Base-by-base conservation (phyloP, 2,888 invertebrate species). In the Stenurella melanura region DNA sequence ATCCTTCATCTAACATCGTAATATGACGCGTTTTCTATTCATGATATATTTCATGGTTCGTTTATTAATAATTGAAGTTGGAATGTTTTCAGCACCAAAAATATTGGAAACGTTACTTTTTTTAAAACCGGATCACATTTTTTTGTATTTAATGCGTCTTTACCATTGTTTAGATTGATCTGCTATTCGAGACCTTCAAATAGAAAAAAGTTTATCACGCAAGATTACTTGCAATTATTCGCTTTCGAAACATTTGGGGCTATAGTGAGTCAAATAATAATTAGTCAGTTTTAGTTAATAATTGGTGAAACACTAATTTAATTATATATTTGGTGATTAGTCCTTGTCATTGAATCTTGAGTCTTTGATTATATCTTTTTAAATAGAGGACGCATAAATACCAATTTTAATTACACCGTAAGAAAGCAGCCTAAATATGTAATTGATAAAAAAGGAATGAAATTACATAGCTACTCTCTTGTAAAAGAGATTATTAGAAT, bases 191-290 rank as follows among this genome's bases (percentile, higher is more conserved):
- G 72, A 72, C 72, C 72, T 72, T 72, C 72, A 63, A 21, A 30
- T 17, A 50, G n/a, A 72, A 70, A 70, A 70, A 70, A 70, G 21
- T 34, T 56, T 70, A 60, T 60, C 70, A 70, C 70, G 70, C 70
- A 70, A 70, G 50, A 72, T 72, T 63, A 63, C 63, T 50, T 54
- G 26, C 61, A 72, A 72, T 72, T 63, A 63, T 72, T 54, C 72
- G 72, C 72, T 72, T 72, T 72, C 72, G 19, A 72, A 72, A 30
- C 54, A 63, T 72, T 72, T 72, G 50, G 54, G 70, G 54, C 50
- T 61, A 50, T 50, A 50, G 42, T 21, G 12, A 61, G 38, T 21
- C 34, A 71, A 71, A 54, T 30, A 63, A 54, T 72, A 63, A 63
- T 63, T 38, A 50, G 42, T 70, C 38, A 9, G 21, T 38, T 70